These are phyloP conservation scores for Hassar affinis DNA, from an alignment of 2,113 vertebrate genomes.

Conservation along the genomic window DNA sequence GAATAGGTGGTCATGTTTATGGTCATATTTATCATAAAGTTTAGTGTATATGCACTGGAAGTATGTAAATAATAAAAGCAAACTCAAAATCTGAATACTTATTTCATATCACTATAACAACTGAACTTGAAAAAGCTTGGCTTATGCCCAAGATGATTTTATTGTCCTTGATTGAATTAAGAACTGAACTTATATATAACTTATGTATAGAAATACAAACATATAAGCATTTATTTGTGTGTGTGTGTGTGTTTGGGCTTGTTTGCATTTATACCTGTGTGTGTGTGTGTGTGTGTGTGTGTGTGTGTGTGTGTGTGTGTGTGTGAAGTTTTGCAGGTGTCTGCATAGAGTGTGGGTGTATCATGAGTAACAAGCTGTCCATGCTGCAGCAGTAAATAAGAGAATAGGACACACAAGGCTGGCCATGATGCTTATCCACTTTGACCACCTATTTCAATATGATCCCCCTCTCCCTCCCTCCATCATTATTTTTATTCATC, in stretches of 20 bases:
- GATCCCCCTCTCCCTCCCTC: conserved; percentile 32
- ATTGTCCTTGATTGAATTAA: background rate
- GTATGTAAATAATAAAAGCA: no score
- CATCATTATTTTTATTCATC: conserved; percentile 23
- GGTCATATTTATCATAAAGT: background rate
- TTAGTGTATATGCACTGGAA: background rate
- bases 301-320: conserved; percentile 26
- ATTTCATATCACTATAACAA: background rate
- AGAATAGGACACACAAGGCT: conserved; percentile 60
- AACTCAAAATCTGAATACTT: no score
- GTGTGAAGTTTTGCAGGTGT: conserved; percentile 25
- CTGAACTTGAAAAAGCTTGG: background rate
- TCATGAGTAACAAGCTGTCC: conserved; percentile 45
- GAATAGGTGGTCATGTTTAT: background rate
- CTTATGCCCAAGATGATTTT: background rate
- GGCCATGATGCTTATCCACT: conserved; percentile 63
- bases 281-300: conserved; percentile 18
- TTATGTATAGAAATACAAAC: background rate
- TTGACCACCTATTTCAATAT: conserved; percentile 70
- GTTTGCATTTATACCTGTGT: no score
- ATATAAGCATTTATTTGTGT: background rate
- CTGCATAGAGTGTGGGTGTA: conserved; percentile 43
- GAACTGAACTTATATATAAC: background rate
- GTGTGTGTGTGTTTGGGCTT: no score
- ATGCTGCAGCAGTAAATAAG: conserved; percentile 56